Conservation (phyloP, 2,888 invertebrate genomes). For the Cataglyphis altisquamis region DNA sequence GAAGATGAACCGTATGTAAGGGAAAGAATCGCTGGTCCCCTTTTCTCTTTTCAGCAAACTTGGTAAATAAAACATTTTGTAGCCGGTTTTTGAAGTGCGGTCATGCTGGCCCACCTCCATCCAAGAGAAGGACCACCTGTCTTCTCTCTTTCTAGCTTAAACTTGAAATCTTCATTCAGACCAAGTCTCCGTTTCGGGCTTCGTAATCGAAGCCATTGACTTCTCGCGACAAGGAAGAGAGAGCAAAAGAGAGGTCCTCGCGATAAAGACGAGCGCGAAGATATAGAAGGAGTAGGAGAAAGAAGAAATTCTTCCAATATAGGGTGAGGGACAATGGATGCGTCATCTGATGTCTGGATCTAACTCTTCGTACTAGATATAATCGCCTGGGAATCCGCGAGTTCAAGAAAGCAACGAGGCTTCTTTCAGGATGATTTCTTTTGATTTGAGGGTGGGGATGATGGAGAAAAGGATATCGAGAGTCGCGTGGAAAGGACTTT, state of each 20-base stretch:
- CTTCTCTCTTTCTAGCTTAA: slow-evolving; percentile 58
- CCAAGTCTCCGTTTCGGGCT: slow-evolving; percentile 49
- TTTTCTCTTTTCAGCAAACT: slow-evolving; percentile 52
- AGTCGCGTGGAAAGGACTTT: slow-evolving; percentile 60
- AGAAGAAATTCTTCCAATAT: slow-evolving; percentile 60
- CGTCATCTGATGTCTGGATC: slow-evolving; percentile 50
- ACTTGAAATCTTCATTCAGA: slow-evolving; percentile 80
- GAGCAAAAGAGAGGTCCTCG: slow-evolving; percentile 15
- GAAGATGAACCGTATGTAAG: slow-evolving; percentile 35
- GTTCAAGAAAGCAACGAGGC: slow-evolving; percentile 54
- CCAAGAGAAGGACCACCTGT: slow-evolving; percentile 78
- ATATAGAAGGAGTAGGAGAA: background rate
- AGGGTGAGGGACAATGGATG: slow-evolving; percentile 68
- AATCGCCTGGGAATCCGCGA: slow-evolving; percentile 85
- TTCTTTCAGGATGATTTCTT: slow-evolving; percentile 58
- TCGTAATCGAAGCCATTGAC: slow-evolving; percentile 58
- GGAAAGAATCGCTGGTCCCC: slow-evolving; percentile 24
- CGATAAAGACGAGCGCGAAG: slow-evolving; percentile 45
- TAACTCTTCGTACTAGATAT: slow-evolving; percentile 81
- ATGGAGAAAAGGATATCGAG: slow-evolving; percentile 42
- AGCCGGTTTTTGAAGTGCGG: slow-evolving; percentile 80
- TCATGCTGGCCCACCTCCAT: slow-evolving; percentile 77
- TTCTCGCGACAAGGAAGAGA: slow-evolving; percentile 41
- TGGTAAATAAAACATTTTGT: slow-evolving; percentile 82
- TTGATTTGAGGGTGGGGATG: slow-evolving; percentile 45